Base-by-base conservation (phyloP, 2,888 invertebrate genomes). In the Lepidocyrtoides sp. region DNA sequence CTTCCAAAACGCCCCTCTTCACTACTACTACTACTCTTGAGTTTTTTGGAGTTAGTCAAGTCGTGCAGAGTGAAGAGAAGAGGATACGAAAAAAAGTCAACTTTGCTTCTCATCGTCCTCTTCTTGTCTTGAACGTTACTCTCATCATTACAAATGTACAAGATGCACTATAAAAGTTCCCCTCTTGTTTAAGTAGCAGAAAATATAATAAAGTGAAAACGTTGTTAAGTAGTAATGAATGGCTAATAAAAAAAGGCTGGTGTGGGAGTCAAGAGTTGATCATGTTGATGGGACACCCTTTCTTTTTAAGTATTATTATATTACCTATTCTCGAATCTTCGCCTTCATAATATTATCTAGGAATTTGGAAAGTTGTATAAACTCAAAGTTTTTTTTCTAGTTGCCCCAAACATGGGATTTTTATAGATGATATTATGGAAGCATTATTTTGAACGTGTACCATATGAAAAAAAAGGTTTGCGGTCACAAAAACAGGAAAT, bases 401-500 rank as follows among this genome's bases (percentile, higher is more conserved):
- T 79, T 79, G 77, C 54, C 77, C 77, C 77, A 54, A 8, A 36
- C 26, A 51, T 44, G 57, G 57, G 20, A 44, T 32, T 10, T 32
- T 63, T n/a, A 17, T 54, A 14, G n/a, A 51, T 12, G n/a, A n/a
- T n/a, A n/a, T n/a, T 26, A 23, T 60, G 8, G 23, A 60, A 36
- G 36, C 36, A 17, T 26, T 60, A 3, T 29, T 10, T 32, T 69
- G 17, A n/a, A 32, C n/a, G 29, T 66, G 69, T 20, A 32, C 17
- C 17, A 54, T 17, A 29, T 8, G 60, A 60, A 66, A 66, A 69
- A 44, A 44, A 41, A 72, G 72, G n/a, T 7, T 32, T 79, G 77
- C 54, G 77, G 77, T 79, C 54, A 63, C 82, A 60, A 86, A 87
- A 79, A 79, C 63, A 48, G 87, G 87, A 87, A 87, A 36, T 87